phyloP scores from a whole-genome alignment of 2,113 vertebrate species.

The Sorex araneus region DNA sequence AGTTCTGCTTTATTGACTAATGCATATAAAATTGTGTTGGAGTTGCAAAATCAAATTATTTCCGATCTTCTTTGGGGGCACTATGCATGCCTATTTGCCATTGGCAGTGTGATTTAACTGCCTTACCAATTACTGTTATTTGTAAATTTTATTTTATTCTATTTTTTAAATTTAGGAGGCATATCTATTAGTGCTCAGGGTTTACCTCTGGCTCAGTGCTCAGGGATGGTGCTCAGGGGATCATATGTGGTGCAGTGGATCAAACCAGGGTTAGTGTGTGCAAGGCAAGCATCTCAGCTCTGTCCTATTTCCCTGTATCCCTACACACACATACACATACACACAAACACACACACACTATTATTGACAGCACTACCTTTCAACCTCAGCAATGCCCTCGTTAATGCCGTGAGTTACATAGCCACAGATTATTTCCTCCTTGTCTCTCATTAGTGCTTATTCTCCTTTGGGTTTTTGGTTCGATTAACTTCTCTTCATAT shows the following conservation, averaged over 20 bases:
- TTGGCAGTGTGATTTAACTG: not conserved
- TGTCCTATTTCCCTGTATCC: too few relatives aligned
- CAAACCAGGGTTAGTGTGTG: too few relatives aligned
- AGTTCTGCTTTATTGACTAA: constrained; percentile 7
- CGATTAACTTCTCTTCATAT: not conserved
- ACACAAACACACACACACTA: too few relatives aligned
- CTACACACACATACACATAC: too few relatives aligned
- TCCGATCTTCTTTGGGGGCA: not conserved
- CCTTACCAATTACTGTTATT: too few relatives aligned
- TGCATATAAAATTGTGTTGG: not conserved
- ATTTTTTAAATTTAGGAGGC: too few relatives aligned
- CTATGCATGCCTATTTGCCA: not conserved
- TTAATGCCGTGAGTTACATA: not conserved
- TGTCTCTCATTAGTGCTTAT: not conserved
- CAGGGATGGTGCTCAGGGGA: too few relatives aligned
- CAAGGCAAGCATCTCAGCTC: too few relatives aligned
- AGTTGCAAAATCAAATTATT: constrained; percentile 29
- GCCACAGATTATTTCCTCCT: not conserved
- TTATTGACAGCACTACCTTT: not conserved
- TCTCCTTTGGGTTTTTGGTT: not conserved
- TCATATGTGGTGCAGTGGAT: too few relatives aligned
- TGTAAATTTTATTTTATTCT: too few relatives aligned
- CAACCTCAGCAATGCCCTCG: not conserved
- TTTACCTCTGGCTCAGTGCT: too few relatives aligned
- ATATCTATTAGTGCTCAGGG: too few relatives aligned